phyloP scores from a whole-genome alignment of 2,113 vertebrate genomes.

The Aptenodytes patagonicus region DNA sequence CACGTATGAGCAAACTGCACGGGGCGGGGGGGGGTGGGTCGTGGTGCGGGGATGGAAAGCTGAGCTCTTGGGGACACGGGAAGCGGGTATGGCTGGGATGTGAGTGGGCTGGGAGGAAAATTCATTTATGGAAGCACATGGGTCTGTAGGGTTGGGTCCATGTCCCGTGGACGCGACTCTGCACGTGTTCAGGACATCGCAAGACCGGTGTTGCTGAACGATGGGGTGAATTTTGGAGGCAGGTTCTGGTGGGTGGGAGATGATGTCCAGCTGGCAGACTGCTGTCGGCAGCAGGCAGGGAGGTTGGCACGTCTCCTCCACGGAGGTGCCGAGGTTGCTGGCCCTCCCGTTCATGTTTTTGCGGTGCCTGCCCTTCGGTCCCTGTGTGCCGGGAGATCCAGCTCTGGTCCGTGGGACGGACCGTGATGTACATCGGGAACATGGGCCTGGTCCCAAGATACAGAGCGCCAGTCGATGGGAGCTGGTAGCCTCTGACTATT shows the following conservation, averaged over 20 bases:
- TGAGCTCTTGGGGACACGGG: fast-evolving
- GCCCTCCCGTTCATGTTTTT: fast-evolving
- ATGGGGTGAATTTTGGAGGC: background rate
- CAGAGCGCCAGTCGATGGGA: background rate
- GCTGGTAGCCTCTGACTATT: background rate
- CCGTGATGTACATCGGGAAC: fast-evolving
- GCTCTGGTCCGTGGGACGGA: fast-evolving
- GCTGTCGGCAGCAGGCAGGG: fast-evolving
- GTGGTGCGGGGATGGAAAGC: fast-evolving
- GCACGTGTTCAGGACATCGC: fast-evolving
- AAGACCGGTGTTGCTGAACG: background rate
- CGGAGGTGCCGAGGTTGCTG: background rate
- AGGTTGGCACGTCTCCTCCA: background rate
- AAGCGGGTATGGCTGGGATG: background rate
- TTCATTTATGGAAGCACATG: fast-evolving
- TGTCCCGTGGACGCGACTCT: fast-evolving
- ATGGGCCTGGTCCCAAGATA: fast-evolving
- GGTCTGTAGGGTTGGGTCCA: background rate
- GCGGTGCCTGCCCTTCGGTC: background rate
- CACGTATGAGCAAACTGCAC: slow-evolving; percentile 50
- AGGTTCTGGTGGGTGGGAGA: background rate
- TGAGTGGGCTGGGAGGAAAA: background rate
- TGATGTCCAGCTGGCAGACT: background rate
- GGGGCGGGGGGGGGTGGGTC: fast-evolving
- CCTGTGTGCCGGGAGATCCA: background rate